These are phyloP conservation scores for Calyptommatus sinebrachiatus DNA, from an alignment of 2,113 vertebrate species.

Conservation along the genomic window DNA sequence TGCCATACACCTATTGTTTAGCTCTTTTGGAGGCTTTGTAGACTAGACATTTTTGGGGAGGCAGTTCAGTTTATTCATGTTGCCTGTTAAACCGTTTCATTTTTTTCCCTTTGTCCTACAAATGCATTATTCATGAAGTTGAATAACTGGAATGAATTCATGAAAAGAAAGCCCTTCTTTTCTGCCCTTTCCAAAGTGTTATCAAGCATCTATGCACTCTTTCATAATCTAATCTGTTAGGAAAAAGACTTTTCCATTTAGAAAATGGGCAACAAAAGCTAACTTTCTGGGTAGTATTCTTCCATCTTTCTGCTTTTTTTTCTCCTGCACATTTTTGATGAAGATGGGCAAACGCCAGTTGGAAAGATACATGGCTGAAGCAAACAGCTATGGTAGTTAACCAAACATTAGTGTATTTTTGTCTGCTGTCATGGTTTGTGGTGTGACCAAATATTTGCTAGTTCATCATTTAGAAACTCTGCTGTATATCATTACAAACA, in stretches of 20 bases:
- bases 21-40: rapidly evolving
- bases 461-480: background rate
- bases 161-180: constrained; percentile 9
- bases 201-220: background rate
- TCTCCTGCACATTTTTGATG: rapidly evolving
- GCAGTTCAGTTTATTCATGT: constrained; percentile 26
- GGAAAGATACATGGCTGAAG: background rate
- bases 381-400: background rate
- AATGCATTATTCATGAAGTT: background rate
- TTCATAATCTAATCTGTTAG: background rate
- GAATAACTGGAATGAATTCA: background rate
- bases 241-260: rapidly evolving
- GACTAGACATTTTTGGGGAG: constrained; percentile 1
- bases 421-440: constrained; percentile 9
- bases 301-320: background rate
- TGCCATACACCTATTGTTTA: background rate
- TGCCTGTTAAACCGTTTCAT: background rate
- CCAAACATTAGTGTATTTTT: background rate
- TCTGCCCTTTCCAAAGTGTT: constrained; percentile 2
- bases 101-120: background rate
- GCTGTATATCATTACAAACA: constrained; percentile 1
- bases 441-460: background rate
- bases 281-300: background rate
- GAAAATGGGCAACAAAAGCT: background rate
- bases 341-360: background rate